Conservation (phyloP, 2,113 vertebrate species). For the Hoplias malabaricus region DNA sequence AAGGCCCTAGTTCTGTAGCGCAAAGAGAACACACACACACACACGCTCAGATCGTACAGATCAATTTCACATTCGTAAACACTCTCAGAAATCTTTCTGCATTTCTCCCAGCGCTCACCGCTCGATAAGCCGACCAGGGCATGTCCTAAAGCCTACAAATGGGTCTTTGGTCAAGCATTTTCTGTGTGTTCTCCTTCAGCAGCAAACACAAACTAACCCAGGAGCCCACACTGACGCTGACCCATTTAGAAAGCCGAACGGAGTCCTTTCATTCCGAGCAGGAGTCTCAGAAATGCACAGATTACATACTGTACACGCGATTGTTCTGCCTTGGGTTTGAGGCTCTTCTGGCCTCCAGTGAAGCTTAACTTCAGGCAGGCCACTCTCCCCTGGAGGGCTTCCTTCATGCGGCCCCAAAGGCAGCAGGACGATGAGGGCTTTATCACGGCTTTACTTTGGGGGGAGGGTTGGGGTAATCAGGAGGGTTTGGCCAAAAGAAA, state of each 20-base stretch:
- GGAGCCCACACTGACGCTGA: background rate
- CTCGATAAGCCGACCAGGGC: background rate
- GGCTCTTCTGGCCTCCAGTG: background rate
- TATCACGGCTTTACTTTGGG: background rate
- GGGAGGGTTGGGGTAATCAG: too few species aligned
- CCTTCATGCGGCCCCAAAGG: constrained; percentile 16
- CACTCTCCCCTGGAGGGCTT: background rate
- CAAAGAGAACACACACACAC: background rate
- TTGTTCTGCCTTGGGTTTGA: background rate
- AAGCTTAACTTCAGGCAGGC: background rate
- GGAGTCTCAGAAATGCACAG: constrained; percentile 21
- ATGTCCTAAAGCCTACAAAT: background rate
- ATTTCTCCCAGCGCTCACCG: too few species aligned
- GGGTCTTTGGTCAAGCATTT: background rate
- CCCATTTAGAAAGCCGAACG: background rate
- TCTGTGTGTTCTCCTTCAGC: background rate
- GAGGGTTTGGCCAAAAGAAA: background rate
- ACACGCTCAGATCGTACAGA: background rate
- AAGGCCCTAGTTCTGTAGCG: background rate
- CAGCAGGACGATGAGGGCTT: background rate
- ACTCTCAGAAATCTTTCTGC: background rate
- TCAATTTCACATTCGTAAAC: background rate
- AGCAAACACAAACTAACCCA: background rate
- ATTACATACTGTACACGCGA: background rate
- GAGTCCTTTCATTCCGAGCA: background rate